phyloP scores from a whole-genome alignment of 2,888 invertebrate species.

The Dascillus cervinus region DNA sequence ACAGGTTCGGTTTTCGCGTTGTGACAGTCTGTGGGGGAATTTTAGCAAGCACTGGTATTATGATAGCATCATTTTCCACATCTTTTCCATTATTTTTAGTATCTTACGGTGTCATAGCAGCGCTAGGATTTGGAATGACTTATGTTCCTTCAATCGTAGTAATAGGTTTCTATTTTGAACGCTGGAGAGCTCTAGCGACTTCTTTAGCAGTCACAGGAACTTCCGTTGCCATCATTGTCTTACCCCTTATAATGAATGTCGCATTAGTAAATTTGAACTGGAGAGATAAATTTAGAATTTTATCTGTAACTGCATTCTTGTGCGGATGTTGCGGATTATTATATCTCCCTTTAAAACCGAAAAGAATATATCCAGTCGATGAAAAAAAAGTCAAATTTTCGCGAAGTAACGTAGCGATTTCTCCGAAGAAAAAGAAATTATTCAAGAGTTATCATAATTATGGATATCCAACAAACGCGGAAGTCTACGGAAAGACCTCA shows the following conservation, averaged over 20 bases:
- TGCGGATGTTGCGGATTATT: slow-evolving; percentile 20
- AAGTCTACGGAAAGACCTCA: slow-evolving; percentile 10
- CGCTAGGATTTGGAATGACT: slow-evolving; percentile 58
- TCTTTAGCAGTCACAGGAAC: slow-evolving; percentile 67
- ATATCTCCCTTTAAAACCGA: slow-evolving; percentile 28
- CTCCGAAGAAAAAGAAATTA: slow-evolving; percentile 2
- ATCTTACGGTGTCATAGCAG: slow-evolving; percentile 28
- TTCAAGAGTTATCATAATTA: slow-evolving; percentile 14
- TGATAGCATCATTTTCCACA: slow-evolving; percentile 21
- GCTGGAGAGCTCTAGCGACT: slow-evolving; percentile 63
- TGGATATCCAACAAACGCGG: slow-evolving; percentile 18
- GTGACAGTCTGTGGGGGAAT: slow-evolving; percentile 29
- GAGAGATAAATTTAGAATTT: slow-evolving; percentile 51
- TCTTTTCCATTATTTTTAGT: slow-evolving; percentile 21
- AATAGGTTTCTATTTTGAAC: slow-evolving; percentile 70
- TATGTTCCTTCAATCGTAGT: slow-evolving; percentile 63
- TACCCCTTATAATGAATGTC: slow-evolving; percentile 48
- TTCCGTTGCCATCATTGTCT: slow-evolving; percentile 57
- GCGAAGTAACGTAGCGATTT: not conserved
- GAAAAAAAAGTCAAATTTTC: slow-evolving; percentile 1
- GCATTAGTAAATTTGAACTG: slow-evolving; percentile 49
- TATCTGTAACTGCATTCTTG: slow-evolving; percentile 30
- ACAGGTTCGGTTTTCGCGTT: slow-evolving; percentile 31
- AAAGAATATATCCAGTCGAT: slow-evolving; percentile 5
- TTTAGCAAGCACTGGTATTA: slow-evolving; percentile 20